These are phyloP conservation scores for Nasua narica DNA, from an alignment of 2,797 vertebrate genomes.

Conservation along the genomic window DNA sequence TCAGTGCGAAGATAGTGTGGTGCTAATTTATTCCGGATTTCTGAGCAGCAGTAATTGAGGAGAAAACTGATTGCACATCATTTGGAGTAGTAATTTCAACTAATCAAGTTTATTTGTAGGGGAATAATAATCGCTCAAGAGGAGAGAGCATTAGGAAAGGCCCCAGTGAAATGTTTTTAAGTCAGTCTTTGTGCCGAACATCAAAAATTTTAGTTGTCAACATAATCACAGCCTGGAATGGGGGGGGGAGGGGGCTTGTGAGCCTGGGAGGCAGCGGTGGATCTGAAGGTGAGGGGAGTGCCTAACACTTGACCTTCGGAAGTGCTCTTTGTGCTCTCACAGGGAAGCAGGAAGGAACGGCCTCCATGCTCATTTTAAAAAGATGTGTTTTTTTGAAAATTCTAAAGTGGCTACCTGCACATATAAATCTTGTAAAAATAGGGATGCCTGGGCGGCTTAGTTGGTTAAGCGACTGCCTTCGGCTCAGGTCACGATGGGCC, in stretches of 20 bases:
- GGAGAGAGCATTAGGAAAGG: constrained; percentile 51
- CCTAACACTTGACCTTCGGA: not conserved
- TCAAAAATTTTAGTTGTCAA: constrained; percentile 24
- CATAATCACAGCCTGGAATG: constrained; percentile 43
- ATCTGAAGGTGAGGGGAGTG: rapidly evolving
- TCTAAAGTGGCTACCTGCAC: not conserved
- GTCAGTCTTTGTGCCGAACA: constrained; percentile 44
- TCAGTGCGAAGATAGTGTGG: constrained; percentile 44
- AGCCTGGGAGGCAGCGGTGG: not conserved
- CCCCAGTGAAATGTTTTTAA: not conserved
- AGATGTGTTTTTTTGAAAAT: not conserved
- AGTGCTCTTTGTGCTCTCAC: not conserved
- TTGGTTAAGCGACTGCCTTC: too few species aligned
- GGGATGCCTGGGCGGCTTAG: rapidly evolving
- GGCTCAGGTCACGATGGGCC: too few species aligned
- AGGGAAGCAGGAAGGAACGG: not conserved
- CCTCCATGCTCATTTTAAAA: not conserved
- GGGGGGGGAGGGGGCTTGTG: not conserved
- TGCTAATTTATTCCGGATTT: constrained; percentile 74
- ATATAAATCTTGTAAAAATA: not conserved
- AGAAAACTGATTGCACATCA: constrained; percentile 70
- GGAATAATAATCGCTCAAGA: constrained; percentile 64
- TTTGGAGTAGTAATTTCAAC: constrained; percentile 74
- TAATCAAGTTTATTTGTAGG: constrained; percentile 69
- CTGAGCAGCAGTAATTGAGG: constrained; percentile 73